Base-by-base conservation (phyloP, 2,113 vertebrate genomes). In the Passer domesticus region DNA sequence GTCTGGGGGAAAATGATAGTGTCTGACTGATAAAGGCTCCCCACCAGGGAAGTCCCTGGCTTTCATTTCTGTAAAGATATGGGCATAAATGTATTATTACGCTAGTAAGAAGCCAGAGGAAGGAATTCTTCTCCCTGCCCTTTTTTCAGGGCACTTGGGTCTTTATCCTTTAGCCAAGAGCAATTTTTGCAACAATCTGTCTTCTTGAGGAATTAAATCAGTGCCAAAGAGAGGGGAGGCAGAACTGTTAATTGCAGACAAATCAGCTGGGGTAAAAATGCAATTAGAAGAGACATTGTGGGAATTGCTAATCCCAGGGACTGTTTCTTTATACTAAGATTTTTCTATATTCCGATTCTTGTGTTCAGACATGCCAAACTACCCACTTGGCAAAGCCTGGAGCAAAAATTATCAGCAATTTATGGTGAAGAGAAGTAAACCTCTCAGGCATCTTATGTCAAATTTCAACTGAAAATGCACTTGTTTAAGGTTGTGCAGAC, bases 171-270 rank as follows among this genome's bases (percentile, higher is more conserved):
- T 12, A 96, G 90, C 91, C 67, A 91, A 46, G 55, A 90, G 43
- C 78, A 92, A 92, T 93, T 92, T 93, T 90, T 81, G 52, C 66
- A 75, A 8, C 74, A 87, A 53, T 96, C 82, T 85, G 43, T 95
- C 84, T 90, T 84, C 91, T 72, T 66, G 73, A 89, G 87, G 69
- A 70, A 88, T 86, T 95, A 87, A 93, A 53, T 83, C 63, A n/a
- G 52, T 78, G 55, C 83, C 50, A 82, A 89, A 96, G 70, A 59
- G n/a, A 83, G 22, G 41, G 73, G n/a, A 96, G 80, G 77, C 63
- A 91, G 82, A 86, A 76, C 63, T 94, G 83, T 87, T 94, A 88
- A 96, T 96, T 96, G 90, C 70, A 69, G 68, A 70, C 31, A 87
- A 89, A 96, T 92, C 91, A 69, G 74, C 25, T 67, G 81, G 70